phyloP scores from a whole-genome alignment of 1,140 invertebrate species.

The Musca domestica region DNA sequence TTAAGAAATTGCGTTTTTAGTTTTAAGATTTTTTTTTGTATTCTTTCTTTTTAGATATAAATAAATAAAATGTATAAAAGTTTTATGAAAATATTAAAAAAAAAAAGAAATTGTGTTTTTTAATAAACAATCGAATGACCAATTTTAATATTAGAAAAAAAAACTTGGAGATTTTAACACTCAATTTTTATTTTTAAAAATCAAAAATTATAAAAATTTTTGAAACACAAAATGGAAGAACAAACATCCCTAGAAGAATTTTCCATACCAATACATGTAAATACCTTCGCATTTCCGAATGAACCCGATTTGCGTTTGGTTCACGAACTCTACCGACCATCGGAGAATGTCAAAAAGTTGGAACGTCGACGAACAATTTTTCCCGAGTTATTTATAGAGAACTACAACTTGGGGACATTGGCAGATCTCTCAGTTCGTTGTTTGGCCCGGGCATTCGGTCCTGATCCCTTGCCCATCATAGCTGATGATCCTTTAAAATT shows the following conservation, averaged over 20 bases:
- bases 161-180: too few species aligned
- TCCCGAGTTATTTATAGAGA: conserved; percentile 36
- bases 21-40: too few species aligned
- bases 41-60: too few species aligned
- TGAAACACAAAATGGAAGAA: too few species aligned
- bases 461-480: conserved; percentile 23
- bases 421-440: conserved; percentile 34
- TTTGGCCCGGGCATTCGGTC: conserved; percentile 29
- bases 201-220: too few species aligned
- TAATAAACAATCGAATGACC: too few species aligned
- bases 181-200: too few species aligned
- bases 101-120: too few species aligned
- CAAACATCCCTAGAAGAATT: conserved; percentile 6
- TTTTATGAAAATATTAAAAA: too few species aligned
- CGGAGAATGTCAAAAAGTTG: conserved; percentile 21
- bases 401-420: conserved; percentile 34
- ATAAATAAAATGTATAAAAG: too few species aligned
- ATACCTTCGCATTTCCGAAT: conserved; percentile 37
- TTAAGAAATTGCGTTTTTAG: conserved; percentile 14
- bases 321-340: conserved; percentile 36
- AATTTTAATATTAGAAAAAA: too few species aligned
- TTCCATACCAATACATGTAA: conserved; percentile 29
- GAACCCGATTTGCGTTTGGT: conserved; percentile 28
- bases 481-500: conserved; percentile 29
- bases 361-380: conserved; percentile 35